Conservation (phyloP, 64 coral and sea anemone species). For the Orbicella faveolata region DNA sequence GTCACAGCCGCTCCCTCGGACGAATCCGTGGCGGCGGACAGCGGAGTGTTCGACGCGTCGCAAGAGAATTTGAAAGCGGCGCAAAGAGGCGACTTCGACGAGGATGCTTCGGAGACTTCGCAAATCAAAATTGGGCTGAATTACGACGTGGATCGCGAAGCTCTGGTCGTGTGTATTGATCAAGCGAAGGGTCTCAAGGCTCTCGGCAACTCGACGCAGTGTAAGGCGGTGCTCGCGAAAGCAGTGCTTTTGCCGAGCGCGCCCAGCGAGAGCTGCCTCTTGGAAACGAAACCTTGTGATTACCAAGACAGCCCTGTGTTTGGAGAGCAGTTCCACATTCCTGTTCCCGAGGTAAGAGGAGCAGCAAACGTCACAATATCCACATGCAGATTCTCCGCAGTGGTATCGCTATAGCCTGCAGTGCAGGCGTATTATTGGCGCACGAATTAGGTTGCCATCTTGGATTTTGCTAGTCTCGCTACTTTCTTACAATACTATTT, state of each 20-base stretch:
- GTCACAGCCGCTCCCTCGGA: conserved; percentile 96
- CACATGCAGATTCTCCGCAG: no score
- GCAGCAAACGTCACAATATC: no score
- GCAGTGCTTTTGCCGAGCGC: conserved; percentile 66
- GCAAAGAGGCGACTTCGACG: conserved; percentile 56
- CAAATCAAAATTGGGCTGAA: conserved; percentile 89
- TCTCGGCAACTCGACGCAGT: conserved; percentile 52
- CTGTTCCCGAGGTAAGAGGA: conserved; percentile 75
- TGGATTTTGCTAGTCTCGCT: no score
- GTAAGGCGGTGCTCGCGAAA: conserved; percentile 65
- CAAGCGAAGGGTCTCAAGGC: conserved; percentile 72
- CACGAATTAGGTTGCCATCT: no score
- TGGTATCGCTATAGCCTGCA: no score
- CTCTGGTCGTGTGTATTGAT: conserved; percentile 82
- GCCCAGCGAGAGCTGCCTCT: conserved; percentile 42
- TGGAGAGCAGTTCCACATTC: conserved; percentile 89
- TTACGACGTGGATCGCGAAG: conserved; percentile 75
- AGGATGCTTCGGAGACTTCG: conserved; percentile 65
- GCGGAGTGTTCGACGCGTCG: conserved; percentile 96
- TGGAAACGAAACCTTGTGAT: conserved; percentile 77
- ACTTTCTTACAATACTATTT: no score
- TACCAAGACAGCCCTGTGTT: conserved; percentile 73
- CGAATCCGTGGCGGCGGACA: conserved; percentile 98
- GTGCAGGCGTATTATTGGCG: no score
- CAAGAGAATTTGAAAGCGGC: conserved; percentile 84